Base-by-base conservation (phyloP, 1,140 invertebrate genomes). In the Holotrichia oblita region DNA sequence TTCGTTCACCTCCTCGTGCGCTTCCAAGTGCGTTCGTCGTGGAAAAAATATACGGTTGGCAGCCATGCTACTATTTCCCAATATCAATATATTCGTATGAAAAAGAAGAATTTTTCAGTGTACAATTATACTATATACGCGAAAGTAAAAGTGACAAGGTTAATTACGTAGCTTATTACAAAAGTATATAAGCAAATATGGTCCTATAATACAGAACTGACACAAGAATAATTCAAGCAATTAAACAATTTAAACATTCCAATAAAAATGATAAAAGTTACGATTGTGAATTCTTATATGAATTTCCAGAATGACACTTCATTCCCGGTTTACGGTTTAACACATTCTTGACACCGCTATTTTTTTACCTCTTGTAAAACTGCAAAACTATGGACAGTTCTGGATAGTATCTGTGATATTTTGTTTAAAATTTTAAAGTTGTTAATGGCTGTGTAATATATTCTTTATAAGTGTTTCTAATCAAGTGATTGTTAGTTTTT, bases 1-100 rank as follows among this genome's bases (percentile, higher is more conserved):
- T 55, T 55, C 48, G 48, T 17, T 55, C 48, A 7, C 14, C 17
- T 17, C n/a, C 14, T 55, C 48, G 48, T n/a, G 48, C 17, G n/a
- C 48, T 55, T 55, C 48, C 48, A 17, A 55, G 14, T 48, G 10
- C n/a, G 17, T 55, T 55, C 48, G 48, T 55, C n/a, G 17, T 17
- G 48, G 48, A 55, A 55, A 42, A 55, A 17, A 55, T 55, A 55
- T 55, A 55, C 17, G 48, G 48, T 55, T 55, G 48, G 48, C 48
- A 55, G 48, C 48, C 48, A 55, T 55, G 48, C 48, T 55, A 17
- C 14, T 55, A 17, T 55, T 55, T 55, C 48, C 48, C 48, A 17
- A 55, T 55, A 55, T 55, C 17, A 55, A 55, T 55, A 55, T 17
- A 55, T n/a, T 55, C 48, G 14, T 6, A 55, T 55, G 42, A 14